A percentile compares a stretch with the other conserved stretches of the same genome.
Evolutionary conservation across 2,113 vertebrate species (phyloP).

Genomic region (Rafetus swinhoei): DNA sequence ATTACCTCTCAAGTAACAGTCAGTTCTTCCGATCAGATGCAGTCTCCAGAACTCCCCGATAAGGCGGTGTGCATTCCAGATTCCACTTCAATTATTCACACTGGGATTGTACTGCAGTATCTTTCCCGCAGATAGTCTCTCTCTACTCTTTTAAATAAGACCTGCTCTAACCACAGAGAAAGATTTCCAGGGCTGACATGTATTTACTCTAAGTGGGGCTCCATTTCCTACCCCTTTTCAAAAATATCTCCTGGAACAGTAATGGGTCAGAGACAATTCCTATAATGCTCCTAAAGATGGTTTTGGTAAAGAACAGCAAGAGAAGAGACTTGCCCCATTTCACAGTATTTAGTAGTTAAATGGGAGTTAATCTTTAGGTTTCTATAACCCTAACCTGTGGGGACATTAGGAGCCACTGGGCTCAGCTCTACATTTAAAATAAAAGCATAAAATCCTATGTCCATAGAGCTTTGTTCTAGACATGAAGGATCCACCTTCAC

Average conservation of each 20-base stretch:
- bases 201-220: slow-evolving; percentile 37
- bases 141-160: slow-evolving; percentile 71
- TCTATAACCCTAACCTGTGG: not conserved
- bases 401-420: not conserved
- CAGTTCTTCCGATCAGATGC: slow-evolving; percentile 64
- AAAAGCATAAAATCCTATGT: not conserved
- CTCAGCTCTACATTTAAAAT: not conserved
- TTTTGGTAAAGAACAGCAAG: not conserved
- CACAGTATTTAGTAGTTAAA: not conserved
- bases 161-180: slow-evolving; percentile 28
- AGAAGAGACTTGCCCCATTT: not conserved
- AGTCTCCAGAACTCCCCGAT: slow-evolving; percentile 38
- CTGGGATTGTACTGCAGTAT: not conserved
- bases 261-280: not conserved
- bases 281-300: not conserved
- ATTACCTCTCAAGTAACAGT: slow-evolving; percentile 61
- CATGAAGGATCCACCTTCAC: not conserved
- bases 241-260: not conserved
- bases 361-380: not conserved
- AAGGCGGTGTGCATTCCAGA: slow-evolving; percentile 68
- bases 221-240: not conserved
- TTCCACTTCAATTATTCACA: slow-evolving; percentile 80
- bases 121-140: slow-evolving; percentile 49
- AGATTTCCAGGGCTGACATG: not conserved
- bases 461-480: slow-evolving; percentile 6